These are phyloP conservation scores for Urocolius indicus DNA, from an alignment of 2,113 vertebrate genomes.

Conservation along the genomic window DNA sequence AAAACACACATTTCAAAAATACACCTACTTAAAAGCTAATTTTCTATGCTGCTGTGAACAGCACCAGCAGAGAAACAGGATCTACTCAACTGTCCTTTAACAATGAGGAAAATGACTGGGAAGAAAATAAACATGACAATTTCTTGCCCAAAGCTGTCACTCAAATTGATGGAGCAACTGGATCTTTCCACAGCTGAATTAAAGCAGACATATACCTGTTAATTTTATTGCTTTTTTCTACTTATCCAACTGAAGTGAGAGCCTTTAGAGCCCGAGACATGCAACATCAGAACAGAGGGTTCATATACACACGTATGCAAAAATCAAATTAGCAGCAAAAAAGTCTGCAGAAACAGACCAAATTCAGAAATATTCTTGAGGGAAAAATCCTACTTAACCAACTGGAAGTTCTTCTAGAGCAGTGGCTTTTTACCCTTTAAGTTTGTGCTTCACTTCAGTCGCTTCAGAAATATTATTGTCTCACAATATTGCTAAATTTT, in stretches of 20 bases:
- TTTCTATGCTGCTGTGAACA: background rate
- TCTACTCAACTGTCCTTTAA: constrained; percentile 23
- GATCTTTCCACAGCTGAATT: constrained; percentile 10
- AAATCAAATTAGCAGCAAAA: background rate
- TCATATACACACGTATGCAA: background rate
- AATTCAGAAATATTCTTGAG: background rate
- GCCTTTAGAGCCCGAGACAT: background rate
- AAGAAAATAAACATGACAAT: constrained; percentile 35
- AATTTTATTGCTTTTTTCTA: constrained; percentile 17
- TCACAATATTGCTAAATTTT: background rate
- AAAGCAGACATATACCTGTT: background rate
- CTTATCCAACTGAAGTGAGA: background rate
- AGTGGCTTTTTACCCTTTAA: background rate
- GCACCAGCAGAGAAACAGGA: background rate
- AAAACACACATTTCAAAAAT: constrained; percentile 10
- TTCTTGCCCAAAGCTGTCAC: constrained; percentile 46
- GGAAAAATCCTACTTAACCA: background rate
- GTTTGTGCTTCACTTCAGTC: background rate
- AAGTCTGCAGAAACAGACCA: background rate
- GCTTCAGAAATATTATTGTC: background rate
- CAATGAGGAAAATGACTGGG: constrained; percentile 16
- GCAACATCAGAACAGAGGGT: background rate
- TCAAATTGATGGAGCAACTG: constrained; percentile 9
- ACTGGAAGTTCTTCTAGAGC: background rate
- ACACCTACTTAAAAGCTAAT: constrained; percentile 18